Percentiles rank a stretch among this genome's conserved stretches.
Conservation (phyloP, 2,797 vertebrate species). For the Xenops minutus region DNA sequence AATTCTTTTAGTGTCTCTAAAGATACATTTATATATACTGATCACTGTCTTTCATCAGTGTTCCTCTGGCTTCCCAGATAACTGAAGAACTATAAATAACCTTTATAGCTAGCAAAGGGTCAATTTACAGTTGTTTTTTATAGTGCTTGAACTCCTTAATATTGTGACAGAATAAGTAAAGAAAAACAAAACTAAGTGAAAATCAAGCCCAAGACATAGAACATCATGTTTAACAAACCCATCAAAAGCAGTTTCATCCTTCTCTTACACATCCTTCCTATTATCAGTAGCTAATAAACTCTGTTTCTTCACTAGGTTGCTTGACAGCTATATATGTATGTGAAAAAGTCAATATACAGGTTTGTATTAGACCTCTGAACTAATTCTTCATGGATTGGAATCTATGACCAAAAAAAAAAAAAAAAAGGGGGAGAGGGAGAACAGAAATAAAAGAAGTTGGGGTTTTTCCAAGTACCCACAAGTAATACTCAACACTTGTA, state of each 20-base stretch:
- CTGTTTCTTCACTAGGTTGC: not conserved
- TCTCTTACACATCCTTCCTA: not conserved
- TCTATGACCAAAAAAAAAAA: not conserved
- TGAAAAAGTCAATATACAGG: not conserved
- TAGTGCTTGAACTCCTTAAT: not conserved
- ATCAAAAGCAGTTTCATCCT: not conserved
- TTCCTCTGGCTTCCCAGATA: not conserved
- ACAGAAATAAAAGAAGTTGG: not conserved
- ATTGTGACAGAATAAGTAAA: not conserved
- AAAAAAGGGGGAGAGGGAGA: accelerated
- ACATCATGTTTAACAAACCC: not conserved
- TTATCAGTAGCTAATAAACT: not conserved
- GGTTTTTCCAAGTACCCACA: not conserved
- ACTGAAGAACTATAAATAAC: not conserved
- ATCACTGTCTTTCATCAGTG: not conserved
- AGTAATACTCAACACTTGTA: not conserved
- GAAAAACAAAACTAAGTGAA: not conserved
- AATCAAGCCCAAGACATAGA: not conserved
- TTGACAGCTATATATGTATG: not conserved
- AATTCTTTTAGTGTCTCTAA: not conserved
- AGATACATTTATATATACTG: not conserved
- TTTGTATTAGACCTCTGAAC: not conserved
- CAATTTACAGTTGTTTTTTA: not conserved
- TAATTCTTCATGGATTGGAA: not conserved
- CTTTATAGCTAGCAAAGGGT: not conserved